phyloP scores from a whole-genome alignment of 2,888 invertebrate genomes.

The Smittia aterrima region DNA sequence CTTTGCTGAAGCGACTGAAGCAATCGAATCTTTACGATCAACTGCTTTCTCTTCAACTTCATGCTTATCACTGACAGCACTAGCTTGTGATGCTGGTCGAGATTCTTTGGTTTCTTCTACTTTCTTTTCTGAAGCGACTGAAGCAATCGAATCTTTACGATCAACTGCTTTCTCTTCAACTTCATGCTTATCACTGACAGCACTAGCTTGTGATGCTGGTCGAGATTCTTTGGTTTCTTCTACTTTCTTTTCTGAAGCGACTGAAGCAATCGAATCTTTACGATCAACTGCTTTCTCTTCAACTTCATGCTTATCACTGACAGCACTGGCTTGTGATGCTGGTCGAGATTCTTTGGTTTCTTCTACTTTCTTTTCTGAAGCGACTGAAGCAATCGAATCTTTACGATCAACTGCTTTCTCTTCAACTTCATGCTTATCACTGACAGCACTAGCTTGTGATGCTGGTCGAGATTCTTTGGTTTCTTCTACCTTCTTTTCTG shows the following conservation, averaged over 20 bases:
- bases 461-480: conserved; percentile 41
- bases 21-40: conserved; percentile 14
- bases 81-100: conserved; percentile 43
- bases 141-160: conserved; percentile 21
- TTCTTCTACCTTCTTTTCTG: neutral
- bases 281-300: conserved; percentile 15
- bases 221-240: conserved; percentile 36
- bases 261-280: conserved; percentile 28
- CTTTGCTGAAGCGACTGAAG: neutral
- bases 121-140: conserved; percentile 17
- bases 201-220: conserved; percentile 42
- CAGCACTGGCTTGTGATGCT: conserved; percentile 41
- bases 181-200: conserved; percentile 37
- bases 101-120: conserved; percentile 9
- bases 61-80: conserved; percentile 42
- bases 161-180: neutral
- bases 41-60: neutral
- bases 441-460: conserved; percentile 40
- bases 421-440: conserved; percentile 4
- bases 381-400: conserved; percentile 10
- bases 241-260: conserved; percentile 28
- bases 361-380: neutral
- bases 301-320: conserved; percentile 38
- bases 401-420: conserved; percentile 9
- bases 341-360: conserved; percentile 42